Evolutionary conservation across 1,140 invertebrate species (phyloP).

Genomic region (Artemia franciscana): DNA sequence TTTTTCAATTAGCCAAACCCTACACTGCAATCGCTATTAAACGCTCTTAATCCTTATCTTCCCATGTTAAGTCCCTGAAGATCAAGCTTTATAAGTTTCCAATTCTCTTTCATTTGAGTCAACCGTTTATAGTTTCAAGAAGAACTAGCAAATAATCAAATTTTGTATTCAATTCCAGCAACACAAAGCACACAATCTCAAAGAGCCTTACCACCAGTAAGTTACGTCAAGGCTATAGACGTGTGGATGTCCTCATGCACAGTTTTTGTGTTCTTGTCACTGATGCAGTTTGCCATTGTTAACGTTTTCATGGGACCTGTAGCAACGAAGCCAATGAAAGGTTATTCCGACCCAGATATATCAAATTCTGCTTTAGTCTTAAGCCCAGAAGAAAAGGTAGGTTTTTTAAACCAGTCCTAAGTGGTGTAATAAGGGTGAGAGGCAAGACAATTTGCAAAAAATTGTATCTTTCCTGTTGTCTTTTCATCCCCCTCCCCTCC

Average conservation of each 20-base stretch:
- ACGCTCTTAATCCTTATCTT: too few relatives aligned
- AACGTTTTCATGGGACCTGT: constrained; percentile 76
- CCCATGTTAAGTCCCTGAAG: too few relatives aligned
- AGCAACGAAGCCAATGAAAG: constrained; percentile 66
- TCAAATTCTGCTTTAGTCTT: neutral
- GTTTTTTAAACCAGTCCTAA: too few relatives aligned
- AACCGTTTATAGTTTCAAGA: constrained; percentile 2
- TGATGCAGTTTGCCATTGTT: constrained; percentile 77
- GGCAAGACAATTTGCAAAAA: too few relatives aligned
- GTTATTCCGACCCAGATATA: constrained; percentile 64
- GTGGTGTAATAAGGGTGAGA: too few relatives aligned
- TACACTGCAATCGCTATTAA: too few relatives aligned
- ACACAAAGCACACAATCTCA: constrained; percentile 75
- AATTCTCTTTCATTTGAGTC: too few relatives aligned
- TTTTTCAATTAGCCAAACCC: too few relatives aligned
- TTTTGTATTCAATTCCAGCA: constrained; percentile 25
- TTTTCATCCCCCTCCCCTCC: too few relatives aligned
- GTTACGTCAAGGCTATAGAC: constrained; percentile 74
- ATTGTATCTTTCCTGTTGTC: too few relatives aligned
- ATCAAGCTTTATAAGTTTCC: too few relatives aligned
- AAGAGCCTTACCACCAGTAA: constrained; percentile 65
- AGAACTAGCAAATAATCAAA: neutral
- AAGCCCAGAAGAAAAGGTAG: neutral
- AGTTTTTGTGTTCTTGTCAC: constrained; percentile 69
- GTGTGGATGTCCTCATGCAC: constrained; percentile 84